Percentiles rank a stretch among this genome's conserved stretches.
phyloP scores from a whole-genome alignment of 2,113 vertebrate genomes.

The Entelurus aequoreus region DNA sequence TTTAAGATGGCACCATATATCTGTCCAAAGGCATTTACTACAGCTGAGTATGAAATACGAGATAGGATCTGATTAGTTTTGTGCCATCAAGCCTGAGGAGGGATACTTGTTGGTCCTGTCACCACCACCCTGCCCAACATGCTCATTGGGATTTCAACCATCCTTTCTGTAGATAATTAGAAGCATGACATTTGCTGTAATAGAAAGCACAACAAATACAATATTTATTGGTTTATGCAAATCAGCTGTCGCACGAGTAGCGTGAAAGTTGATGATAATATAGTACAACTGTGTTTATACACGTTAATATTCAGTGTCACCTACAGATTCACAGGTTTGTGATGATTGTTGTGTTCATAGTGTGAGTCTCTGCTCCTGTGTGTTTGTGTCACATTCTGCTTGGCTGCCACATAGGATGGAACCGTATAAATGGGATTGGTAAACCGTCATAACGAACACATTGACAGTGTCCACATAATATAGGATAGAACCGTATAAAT shows the following conservation, averaged over 20 bases:
- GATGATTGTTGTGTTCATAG: constrained; percentile 7
- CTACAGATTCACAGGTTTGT: constrained; percentile 24
- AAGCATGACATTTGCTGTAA: too few relatives aligned
- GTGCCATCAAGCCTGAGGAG: background rate
- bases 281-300: constrained; percentile 9
- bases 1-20: constrained; percentile 30
- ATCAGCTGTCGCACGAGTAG: background rate
- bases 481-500: too few relatives aligned
- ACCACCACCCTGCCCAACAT: constrained; percentile 7
- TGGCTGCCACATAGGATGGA: background rate
- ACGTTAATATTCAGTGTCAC: constrained; percentile 25
- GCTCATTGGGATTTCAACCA: constrained; percentile 7
- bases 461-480: too few relatives aligned
- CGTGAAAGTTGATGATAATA: background rate
- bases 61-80: constrained; percentile 24
- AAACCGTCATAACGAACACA: too few relatives aligned
- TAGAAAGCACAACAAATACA: background rate
- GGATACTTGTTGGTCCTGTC: constrained; percentile 9
- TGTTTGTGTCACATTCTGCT: constrained; percentile 38
- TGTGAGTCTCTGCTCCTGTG: constrained; percentile 18
- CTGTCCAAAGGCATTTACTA: constrained; percentile 31
- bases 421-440: too few relatives aligned
- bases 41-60: constrained; percentile 32
- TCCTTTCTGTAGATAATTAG: background rate
- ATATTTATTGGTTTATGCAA: background rate